These are phyloP conservation scores for Halocaridina rubra DNA, from an alignment of 2,888 invertebrate genomes.

Conservation along the genomic window DNA sequence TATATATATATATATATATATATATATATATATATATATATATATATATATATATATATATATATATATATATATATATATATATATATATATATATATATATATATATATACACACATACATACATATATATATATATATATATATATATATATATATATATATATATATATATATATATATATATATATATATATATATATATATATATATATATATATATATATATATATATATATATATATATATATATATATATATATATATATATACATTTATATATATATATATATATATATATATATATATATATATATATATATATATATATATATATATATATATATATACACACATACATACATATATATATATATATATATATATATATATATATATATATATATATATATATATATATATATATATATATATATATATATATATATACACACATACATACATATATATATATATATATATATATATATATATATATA, in stretches of 20 bases:
- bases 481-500: conserved; percentile 8
- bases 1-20: background rate
- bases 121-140: no score
- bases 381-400: background rate
- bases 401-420: background rate
- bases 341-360: conserved; percentile 4
- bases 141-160: no score
- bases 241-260: no score
- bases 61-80: no score
- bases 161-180: no score
- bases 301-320: background rate
- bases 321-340: background rate
- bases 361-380: background rate
- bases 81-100: no score
- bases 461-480: conserved; percentile 8
- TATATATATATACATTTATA: no score
- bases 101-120: no score
- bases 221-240: no score
- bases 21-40: background rate
- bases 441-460: background rate
- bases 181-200: no score
- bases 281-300: background rate
- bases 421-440: background rate
- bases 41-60: background rate
- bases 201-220: no score